Base-by-base conservation (phyloP, 2,797 vertebrate genomes). In the Cichlasoma orientale region DNA sequence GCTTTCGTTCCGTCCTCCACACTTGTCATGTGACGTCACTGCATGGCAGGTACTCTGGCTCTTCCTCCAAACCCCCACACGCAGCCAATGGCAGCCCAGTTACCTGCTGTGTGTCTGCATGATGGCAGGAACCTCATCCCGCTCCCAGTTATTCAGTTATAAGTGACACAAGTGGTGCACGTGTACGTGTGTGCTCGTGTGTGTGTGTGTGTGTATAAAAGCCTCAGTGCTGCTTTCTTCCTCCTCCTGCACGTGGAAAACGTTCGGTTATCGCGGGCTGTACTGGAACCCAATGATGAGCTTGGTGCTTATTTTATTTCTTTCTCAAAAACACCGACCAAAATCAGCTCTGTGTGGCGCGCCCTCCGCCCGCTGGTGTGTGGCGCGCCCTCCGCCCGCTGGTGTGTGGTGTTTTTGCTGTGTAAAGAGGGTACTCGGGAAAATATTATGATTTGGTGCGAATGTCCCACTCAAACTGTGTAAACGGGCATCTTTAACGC, bases 211-310 rank as follows among this genome's bases (percentile, higher is more conserved):
- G 59, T 61, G n/a, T 44, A 1, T 63, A 25, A 0, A 41, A 63
- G 59, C 21, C 23, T 27, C 38, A 18, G 59, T 56, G 23, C 23
- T 16, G 10, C 16, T 19, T 1, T 36, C 9, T n/a, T n/a, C n/a
- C n/a, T 75, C 3, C 31, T 77, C 38, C 53, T 27, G 25, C 56
- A 86, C 77, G 79, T 75, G 4, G 31, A 55, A 41, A 36, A 16
- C 14, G 11, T 63, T 14, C 31, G 23, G 70, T 12, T 12, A 33
- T 81, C 73, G 56, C 19, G 2, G 5, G 31, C 23, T 47, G 44
- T 68, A 50, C 57, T 29, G 53, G 59, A 68, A 68, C 19, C 61
- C 47, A 68, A 68, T 68, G 47, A 50, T 50, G 41, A 68, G 54
- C 36, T 44, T 54, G 8, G 27, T n/a, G 54, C 36, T 27, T 55